phyloP scores from a whole-genome alignment of 2,113 vertebrate genomes.

The Lanius collurio region DNA sequence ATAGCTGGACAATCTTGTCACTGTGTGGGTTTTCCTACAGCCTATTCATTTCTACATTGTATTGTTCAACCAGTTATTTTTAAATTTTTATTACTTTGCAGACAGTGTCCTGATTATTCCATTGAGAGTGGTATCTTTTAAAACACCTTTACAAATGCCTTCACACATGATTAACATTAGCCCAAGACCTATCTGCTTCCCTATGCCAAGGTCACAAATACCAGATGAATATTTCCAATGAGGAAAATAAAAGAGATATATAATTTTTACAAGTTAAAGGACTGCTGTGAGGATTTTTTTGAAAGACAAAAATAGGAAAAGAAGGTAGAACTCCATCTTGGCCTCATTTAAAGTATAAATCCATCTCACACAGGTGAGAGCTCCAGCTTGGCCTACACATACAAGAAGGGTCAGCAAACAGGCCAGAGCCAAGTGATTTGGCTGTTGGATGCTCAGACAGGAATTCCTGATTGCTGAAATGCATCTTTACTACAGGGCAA shows the following conservation, averaged over 20 bases:
- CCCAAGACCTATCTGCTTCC: neutral
- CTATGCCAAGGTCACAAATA: neutral
- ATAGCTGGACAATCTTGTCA: neutral
- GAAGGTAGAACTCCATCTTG: neutral
- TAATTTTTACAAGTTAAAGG: neutral
- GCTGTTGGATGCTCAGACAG: neutral
- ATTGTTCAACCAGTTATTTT: constrained; percentile 49
- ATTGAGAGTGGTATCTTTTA: neutral
- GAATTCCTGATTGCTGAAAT: neutral
- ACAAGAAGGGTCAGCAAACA: neutral
- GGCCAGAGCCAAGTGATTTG: neutral
- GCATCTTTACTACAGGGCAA: neutral
- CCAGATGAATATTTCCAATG: neutral
- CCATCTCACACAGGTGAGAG: neutral
- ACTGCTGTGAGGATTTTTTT: neutral
- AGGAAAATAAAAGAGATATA: neutral
- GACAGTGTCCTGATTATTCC: constrained; percentile 31
- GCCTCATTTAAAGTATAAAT: neutral
- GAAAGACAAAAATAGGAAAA: neutral
- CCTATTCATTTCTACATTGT: neutral
- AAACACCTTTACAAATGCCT: neutral
- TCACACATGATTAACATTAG: neutral
- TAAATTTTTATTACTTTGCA: constrained; percentile 9
- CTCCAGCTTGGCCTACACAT: neutral
- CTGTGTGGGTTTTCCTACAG: neutral